Base-by-base conservation (phyloP, 2,113 vertebrate genomes). In the Ptilorrhoa leucosticta region DNA sequence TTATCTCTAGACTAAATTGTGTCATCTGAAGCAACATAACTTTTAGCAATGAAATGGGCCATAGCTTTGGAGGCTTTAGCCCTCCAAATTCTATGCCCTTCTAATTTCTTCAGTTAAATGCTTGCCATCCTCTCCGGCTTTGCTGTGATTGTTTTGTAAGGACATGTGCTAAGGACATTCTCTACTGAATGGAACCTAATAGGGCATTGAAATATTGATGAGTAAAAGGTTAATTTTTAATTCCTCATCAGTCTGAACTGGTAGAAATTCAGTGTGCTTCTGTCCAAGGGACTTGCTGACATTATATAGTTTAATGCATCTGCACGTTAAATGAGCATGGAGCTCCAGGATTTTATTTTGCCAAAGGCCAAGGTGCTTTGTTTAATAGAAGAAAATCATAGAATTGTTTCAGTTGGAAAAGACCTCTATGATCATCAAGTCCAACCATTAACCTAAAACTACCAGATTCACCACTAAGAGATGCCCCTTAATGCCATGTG, bases 171-270 rank as follows among this genome's bases (percentile, higher is more conserved):
- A 57, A 87, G 35, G 64, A 66, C 3, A 1, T 81, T 68, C 35
- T 75, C 53, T 81, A 21, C 64, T 66, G 51, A 96, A 57, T 68
- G 68, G 51, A 95, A 91, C 18, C 28, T 95, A 83, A 80, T 45
- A 84, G 64, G 24, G 35, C 63, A 91, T 86, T 96, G 83, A 96
- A 93, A 79, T 96, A 89, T 63, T 97, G 80, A 97, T 91, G 75
- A 96, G 84, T 83, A 68, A 78, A 83, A 96, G 39, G 85, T 97
- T 94, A 92, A 95, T 91, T 82, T 97, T 97, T 93, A 97, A 97
- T 97, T 96, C 35, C 44, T 24, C 66, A 80, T 92, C 92, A 89
- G 1, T 73, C 68, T 90, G 89, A 90, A 94, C 80, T 95, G 90
- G 88, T 96, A 95, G 91, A 89, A 96, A 93, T 90, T 90, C 66